Evolutionary conservation across 2,113 vertebrate species (phyloP).

Genomic region (Dasyprocta punctata): DNA sequence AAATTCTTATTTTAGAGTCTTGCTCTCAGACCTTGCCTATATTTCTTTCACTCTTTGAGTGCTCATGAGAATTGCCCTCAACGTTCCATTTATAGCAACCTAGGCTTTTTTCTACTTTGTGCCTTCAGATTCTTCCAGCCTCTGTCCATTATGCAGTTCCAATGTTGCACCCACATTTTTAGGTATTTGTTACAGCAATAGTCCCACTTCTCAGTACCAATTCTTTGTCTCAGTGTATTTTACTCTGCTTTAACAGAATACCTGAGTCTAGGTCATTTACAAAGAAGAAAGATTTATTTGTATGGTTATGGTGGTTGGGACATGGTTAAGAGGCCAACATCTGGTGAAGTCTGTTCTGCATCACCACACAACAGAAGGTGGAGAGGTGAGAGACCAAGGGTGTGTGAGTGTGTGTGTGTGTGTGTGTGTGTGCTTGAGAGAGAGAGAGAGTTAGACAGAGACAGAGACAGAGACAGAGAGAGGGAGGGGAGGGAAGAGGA

Average conservation of each 20-base stretch:
- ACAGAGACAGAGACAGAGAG: not conserved
- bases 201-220: not conserved
- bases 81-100: not conserved
- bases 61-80: not conserved
- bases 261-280: not conserved
- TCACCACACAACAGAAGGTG: not conserved
- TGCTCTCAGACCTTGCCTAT: not conserved
- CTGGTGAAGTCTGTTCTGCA: not conserved
- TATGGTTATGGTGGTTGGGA: not conserved
- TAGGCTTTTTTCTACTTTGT: not conserved
- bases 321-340: not conserved
- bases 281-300: not conserved
- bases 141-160: not conserved
- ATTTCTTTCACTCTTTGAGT: not conserved
- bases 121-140: not conserved
- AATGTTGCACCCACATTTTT: not conserved
- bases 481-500: too few relatives aligned
- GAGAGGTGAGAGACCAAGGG: not conserved
- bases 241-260: not conserved
- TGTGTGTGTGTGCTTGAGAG: not conserved
- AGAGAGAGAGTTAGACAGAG: not conserved
- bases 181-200: not conserved
- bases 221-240: not conserved
- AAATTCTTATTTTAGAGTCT: not conserved
- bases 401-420: not conserved